Percentiles rank a stretch among this genome's conserved stretches.
These are phyloP conservation scores for Corythoichthys haematopterus DNA, from an alignment of 2,113 vertebrate species.

Conservation along the genomic window DNA sequence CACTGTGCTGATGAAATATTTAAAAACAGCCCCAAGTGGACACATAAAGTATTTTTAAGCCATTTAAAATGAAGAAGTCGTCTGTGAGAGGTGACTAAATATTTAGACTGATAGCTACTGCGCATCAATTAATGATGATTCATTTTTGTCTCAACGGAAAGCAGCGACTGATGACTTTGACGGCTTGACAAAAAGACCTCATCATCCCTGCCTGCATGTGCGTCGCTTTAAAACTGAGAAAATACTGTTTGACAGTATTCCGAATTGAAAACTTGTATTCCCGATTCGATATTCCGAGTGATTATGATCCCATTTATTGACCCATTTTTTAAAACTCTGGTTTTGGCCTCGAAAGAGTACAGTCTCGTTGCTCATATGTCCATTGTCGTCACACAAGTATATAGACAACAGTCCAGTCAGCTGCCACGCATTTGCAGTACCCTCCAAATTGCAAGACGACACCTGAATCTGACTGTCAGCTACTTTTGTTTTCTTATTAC, in stretches of 20 bases:
- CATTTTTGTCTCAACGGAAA: slow-evolving; percentile 5
- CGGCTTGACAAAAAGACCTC: slow-evolving; percentile 1
- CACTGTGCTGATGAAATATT: neutral
- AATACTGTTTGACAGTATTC: neutral
- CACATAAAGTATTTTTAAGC: slow-evolving; percentile 12
- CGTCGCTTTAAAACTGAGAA: neutral
- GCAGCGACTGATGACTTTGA: neutral
- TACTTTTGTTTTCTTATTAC: too few relatives aligned
- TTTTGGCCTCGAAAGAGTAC: too few relatives aligned
- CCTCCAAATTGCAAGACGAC: too few relatives aligned
- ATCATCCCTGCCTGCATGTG: neutral
- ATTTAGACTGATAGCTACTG: slow-evolving; percentile 7
- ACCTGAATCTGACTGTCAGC: too few relatives aligned
- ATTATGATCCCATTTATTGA: too few relatives aligned
- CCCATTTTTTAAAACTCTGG: too few relatives aligned
- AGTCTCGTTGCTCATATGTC: too few relatives aligned
- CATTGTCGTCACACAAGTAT: too few relatives aligned
- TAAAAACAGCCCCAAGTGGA: slow-evolving; percentile 10
- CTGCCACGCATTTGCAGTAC: too few relatives aligned
- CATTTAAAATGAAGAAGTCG: slow-evolving; percentile 6
- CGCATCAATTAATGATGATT: slow-evolving; percentile 5
- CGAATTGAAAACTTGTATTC: neutral
- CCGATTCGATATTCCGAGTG: neutral
- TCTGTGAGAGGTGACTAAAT: slow-evolving; percentile 5
- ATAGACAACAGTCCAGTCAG: too few relatives aligned